Base-by-base conservation (phyloP, 2,113 vertebrate genomes). In the Sorex araneus region DNA sequence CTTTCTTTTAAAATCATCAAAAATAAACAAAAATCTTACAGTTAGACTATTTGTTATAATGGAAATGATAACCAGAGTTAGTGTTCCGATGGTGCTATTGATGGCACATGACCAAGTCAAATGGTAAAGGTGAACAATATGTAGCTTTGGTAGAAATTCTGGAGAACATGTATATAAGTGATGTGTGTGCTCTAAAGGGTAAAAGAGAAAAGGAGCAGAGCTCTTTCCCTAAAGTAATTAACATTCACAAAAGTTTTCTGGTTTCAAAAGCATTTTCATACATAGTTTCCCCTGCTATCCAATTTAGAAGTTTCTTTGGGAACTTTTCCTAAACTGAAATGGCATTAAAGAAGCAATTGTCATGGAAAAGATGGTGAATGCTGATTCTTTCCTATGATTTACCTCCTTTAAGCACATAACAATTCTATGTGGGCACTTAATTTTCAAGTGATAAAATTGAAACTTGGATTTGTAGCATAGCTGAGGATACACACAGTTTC, bases 71-170 rank as follows among this genome's bases (percentile, higher is more conserved):
- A 74, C 6, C 30, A 54, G 16, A 10, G 45, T 89, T 81, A 47
- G 18, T 34, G 15, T 77, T 85, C 70, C 64, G 40, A 71, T 67
- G 71, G 28, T 23, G 36, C 0, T 63, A 1, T 4, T 28, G 34
- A 6, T 64, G 8, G 28, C 66, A 79, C 71, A 54, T 71, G 75
- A 60, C 18, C 19, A 60, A 60, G 67, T 47, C 47, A 30, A 16
- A 47, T 79, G 66, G 86, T 75, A 32, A 23, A 79, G 19, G 47
- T 71, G 32, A 75, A 79, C 85, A 73, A 36, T n/a, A 78, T 40
- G 12, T 2, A 70, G 32, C 27, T 25, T 87, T 57, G 19, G 84
- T 8, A 80, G 15, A 63, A 23, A 36, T 60, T 75, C 19, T 47
- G 27, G 19, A 76, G 54, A 2, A 40, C 69, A 43, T 70, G 12